Evolutionary conservation across 2,797 vertebrate species (phyloP).

Genomic region (Peromyscus melanophrys): DNA sequence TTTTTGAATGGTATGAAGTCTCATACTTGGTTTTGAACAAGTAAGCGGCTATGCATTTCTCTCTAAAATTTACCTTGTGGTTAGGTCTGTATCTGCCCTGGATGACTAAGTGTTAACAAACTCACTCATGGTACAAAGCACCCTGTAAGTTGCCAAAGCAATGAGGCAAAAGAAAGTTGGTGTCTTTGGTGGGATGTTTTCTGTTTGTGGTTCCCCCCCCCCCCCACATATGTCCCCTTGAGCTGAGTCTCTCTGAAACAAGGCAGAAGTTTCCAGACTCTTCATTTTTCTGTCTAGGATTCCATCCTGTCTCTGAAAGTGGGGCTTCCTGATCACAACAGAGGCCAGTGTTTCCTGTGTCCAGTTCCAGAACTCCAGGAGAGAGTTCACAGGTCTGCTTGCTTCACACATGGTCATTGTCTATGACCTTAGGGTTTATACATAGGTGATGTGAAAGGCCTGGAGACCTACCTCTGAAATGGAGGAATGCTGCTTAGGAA

Average conservation of each 20-base stretch:
- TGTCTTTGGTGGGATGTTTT: not conserved
- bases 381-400: not conserved
- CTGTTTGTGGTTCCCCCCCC: not conserved
- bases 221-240: not conserved
- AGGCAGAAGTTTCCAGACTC: not conserved
- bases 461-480: not conserved
- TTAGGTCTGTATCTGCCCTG: not conserved
- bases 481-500: not conserved
- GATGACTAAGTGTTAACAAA: constrained; percentile 18
- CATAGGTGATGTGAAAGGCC: not conserved
- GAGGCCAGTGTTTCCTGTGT: not conserved
- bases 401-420: not conserved
- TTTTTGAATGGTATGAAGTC: not conserved
- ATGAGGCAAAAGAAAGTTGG: not conserved
- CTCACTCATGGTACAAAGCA: not conserved
- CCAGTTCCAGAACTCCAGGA: not conserved
- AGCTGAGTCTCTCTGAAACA: constrained; percentile 17
- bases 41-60: not conserved
- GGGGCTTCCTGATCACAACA: not conserved
- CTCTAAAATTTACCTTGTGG: not conserved
- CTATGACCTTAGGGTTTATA: not conserved
- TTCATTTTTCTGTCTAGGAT: not conserved
- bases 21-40: constrained; percentile 38
- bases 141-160: not conserved
- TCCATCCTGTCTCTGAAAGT: not conserved